A percentile compares a stretch with the other conserved stretches of the same genome.
Conservation (phyloP, 2,797 vertebrate species). For the Spizella passerina region DNA sequence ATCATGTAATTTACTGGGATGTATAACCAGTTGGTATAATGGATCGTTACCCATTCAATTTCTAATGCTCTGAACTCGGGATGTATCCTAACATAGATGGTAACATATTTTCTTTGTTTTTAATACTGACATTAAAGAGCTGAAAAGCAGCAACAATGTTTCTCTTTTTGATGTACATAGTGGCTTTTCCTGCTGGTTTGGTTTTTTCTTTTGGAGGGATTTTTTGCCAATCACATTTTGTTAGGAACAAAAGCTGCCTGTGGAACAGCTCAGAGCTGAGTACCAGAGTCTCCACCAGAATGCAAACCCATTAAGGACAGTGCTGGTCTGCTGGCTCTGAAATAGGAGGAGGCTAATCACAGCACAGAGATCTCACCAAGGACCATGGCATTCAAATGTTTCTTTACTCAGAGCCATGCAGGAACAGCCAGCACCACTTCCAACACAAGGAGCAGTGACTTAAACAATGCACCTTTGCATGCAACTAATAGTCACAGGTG, state of each 20-base stretch:
- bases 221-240: neutral
- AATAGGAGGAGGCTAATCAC: neutral
- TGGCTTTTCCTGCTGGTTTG: accelerated
- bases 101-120: neutral
- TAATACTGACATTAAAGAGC: neutral
- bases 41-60: neutral
- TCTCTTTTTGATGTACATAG: neutral
- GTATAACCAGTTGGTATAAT: neutral
- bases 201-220: neutral
- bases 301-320: neutral
- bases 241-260: neutral
- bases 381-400: neutral
- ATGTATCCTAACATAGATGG: accelerated
- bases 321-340: neutral
- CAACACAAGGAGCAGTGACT: neutral
- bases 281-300: neutral
- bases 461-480: accelerated
- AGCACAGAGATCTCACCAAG: neutral
- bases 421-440: neutral
- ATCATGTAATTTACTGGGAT: conserved; percentile 7
- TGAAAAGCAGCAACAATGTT: neutral
- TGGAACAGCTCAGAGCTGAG: neutral
- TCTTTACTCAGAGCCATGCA: neutral
- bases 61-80: neutral
- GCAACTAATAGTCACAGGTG: neutral